Evolutionary conservation across 2,888 invertebrate species (phyloP).

Genomic region (Tipula vernalis): DNA sequence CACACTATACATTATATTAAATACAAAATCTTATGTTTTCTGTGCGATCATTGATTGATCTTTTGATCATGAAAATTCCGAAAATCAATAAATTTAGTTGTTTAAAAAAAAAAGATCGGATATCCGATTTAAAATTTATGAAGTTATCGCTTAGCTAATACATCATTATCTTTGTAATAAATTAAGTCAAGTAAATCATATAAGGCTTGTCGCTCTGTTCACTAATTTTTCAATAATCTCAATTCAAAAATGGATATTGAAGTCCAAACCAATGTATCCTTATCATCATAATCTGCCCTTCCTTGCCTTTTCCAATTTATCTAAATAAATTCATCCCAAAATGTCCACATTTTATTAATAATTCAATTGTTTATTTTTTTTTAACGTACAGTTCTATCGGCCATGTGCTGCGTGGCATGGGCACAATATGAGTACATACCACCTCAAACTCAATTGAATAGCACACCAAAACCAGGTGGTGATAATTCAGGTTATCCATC

Average conservation of each 20-base stretch:
- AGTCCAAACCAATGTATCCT: no score
- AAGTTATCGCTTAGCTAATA: neutral
- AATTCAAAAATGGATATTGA: neutral
- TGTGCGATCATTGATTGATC: neutral
- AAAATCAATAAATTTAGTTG: neutral
- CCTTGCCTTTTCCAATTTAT: neutral
- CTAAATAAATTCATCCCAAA: neutral
- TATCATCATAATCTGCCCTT: no score
- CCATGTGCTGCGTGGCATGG: neutral
- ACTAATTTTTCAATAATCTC: neutral
- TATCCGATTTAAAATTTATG: neutral
- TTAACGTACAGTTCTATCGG: neutral
- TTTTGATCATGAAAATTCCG: neutral
- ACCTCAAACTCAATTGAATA: constrained; percentile 46
- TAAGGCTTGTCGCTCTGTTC: neutral
- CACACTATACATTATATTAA: neutral
- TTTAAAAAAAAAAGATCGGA: neutral
- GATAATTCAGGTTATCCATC: constrained; percentile 14
- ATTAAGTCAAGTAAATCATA: neutral
- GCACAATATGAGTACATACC: constrained; percentile 64
- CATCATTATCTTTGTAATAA: neutral
- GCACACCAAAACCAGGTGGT: constrained; percentile 20
- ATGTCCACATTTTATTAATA: neutral
- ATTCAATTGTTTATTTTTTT: neutral
- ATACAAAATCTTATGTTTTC: neutral